Conservation (phyloP, 2,797 vertebrate genomes). For the Falco novaeseelandiae region DNA sequence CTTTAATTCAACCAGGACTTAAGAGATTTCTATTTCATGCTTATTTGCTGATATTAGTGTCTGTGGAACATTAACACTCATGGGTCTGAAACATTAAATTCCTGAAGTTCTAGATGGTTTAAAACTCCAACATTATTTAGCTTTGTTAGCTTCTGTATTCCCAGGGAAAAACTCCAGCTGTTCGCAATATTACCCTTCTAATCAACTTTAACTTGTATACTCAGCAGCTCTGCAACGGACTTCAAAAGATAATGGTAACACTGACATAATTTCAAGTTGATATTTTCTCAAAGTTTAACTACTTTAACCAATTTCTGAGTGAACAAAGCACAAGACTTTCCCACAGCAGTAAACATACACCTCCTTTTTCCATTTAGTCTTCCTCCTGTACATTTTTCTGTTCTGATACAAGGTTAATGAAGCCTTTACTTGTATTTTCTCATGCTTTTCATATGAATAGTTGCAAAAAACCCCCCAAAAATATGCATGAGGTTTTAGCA, state of each 20-base stretch:
- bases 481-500: neutral
- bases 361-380: neutral
- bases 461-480: neutral
- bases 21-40: constrained; percentile 17
- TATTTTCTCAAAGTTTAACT: neutral
- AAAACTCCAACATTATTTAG: neutral
- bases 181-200: neutral
- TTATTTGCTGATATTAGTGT: neutral
- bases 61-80: neutral
- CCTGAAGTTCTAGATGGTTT: neutral
- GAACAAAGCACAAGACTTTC: neutral
- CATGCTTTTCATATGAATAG: neutral
- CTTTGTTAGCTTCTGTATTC: neutral
- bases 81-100: neutral
- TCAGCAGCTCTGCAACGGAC: neutral
- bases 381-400: neutral
- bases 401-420: neutral
- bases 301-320: neutral
- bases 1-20: neutral
- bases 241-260: neutral
- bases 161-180: neutral
- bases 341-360: neutral
- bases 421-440: neutral
- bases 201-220: neutral
- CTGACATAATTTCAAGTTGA: neutral